phyloP scores from a whole-genome alignment of 2,113 vertebrate genomes.

The Sapajus apella region DNA sequence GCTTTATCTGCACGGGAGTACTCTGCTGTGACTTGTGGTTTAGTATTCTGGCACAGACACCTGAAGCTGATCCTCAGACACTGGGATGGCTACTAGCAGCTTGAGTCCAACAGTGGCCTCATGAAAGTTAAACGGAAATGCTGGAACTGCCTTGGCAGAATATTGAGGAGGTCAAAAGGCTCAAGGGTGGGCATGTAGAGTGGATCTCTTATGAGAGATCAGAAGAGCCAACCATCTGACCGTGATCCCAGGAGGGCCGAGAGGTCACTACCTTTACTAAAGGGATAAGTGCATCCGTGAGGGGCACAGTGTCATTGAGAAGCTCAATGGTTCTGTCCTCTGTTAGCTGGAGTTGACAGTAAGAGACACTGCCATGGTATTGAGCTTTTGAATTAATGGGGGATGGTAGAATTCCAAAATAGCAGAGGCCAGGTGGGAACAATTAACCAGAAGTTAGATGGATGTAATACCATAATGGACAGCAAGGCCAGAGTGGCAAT shows the following conservation, averaged over 20 bases:
- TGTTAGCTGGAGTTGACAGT: not conserved
- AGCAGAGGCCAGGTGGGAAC: not conserved
- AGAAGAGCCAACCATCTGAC: not conserved
- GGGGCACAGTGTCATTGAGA: not conserved
- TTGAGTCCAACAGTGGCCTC: not conserved
- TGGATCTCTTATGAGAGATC: not conserved
- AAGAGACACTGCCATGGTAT: not conserved
- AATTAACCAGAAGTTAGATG: not conserved
- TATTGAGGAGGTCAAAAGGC: not conserved
- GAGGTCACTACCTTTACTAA: not conserved
- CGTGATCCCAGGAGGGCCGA: not conserved
- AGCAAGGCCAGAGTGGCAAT: not conserved
- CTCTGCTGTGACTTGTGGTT: not conserved
- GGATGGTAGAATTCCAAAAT: not conserved
- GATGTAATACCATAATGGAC: not conserved
- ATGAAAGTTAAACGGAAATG: not conserved
- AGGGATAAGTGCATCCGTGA: not conserved
- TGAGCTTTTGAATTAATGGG: not conserved
- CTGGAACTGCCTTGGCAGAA: not conserved
- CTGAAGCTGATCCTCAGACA: not conserved
- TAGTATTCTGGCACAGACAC: not conserved
- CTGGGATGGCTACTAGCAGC: not conserved
- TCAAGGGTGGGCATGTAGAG: not conserved
- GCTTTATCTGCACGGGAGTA: not conserved
- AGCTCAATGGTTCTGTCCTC: not conserved